Percentiles rank a stretch among this genome's conserved stretches.
Conservation (phyloP, 2,113 vertebrate species). For the Poeciliopsis retropinna region DNA sequence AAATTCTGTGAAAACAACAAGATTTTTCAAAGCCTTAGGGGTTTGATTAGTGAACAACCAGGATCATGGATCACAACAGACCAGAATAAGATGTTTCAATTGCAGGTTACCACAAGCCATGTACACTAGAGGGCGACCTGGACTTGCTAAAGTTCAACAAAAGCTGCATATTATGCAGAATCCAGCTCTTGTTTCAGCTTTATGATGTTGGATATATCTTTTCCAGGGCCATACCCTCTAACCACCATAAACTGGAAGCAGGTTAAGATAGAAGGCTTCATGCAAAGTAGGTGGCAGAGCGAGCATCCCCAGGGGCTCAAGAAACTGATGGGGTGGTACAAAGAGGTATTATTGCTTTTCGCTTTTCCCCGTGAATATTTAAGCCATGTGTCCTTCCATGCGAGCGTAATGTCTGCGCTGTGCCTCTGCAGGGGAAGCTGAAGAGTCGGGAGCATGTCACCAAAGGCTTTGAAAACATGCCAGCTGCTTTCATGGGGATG, state of each 20-base stretch:
- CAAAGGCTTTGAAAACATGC: slow-evolving; percentile 90
- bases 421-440: slow-evolving; percentile 82
- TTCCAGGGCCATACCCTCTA: slow-evolving; percentile 80
- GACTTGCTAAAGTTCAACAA: neutral
- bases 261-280: slow-evolving; percentile 86
- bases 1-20: too few relatives aligned
- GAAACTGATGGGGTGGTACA: slow-evolving; percentile 83
- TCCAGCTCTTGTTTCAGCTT: neutral
- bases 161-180: neutral
- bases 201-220: neutral
- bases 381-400: neutral
- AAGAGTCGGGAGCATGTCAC: slow-evolving; percentile 81
- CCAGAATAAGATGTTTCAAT: too few relatives aligned
- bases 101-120: too few relatives aligned
- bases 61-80: too few relatives aligned
- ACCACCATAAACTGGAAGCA: slow-evolving; percentile 77
- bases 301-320: slow-evolving; percentile 78
- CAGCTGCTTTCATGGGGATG: slow-evolving; percentile 87
- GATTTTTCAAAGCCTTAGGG: too few relatives aligned
- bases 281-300: slow-evolving; percentile 76
- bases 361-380: neutral
- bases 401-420: neutral
- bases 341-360: slow-evolving; percentile 78
- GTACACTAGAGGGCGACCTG: neutral
- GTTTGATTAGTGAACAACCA: too few relatives aligned